Evolutionary conservation across 53 echinoderm and acorn worm genomes (phyloP), one percentile per base, ranked within the genome.

Genomic region (Zoroaster sp.): DNA sequence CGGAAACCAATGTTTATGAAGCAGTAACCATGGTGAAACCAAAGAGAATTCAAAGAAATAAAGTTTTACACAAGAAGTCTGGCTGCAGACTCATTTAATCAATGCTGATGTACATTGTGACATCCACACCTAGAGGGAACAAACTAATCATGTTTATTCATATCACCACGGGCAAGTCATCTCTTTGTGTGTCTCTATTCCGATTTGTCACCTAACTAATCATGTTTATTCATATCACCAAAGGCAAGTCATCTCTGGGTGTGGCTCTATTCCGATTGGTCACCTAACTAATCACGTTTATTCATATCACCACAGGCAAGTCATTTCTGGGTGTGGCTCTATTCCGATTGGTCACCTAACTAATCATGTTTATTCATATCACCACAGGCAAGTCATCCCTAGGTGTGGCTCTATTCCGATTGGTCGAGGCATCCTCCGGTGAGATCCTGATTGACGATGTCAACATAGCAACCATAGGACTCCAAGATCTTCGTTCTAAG

Each of bases 221-320:
- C n/a, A n/a, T n/a, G n/a, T n/a, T n/a, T n/a, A n/a, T n/a, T n/a
- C n/a, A n/a, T n/a, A n/a, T n/a, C n/a, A n/a, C n/a, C n/a, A 17
- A 73, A 96, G 96, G 96, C 23, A 96, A 96, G 37, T 96, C 96
- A 5, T 94, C 96, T 1, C 87, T 96, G 7, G 96, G 96, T 83
- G 92, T 96, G 30, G 96, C 90, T 25, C 78, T 96, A 14, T 96
- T 96, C 92, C 46, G 96, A 79, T 66, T 96, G 86, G 96, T 96
- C 4, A n/a, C n/a, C n/a, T n/a, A n/a, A n/a, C n/a, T n/a, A n/a
- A n/a, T n/a, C n/a, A n/a, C n/a, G n/a, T n/a, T n/a, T 1, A 11
- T 47, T 1, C 47, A 13, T 17, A 17, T 59, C 9, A 28, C 63
- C 4, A 13, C 78, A 96, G 96, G 96, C 30, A 96, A 96, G 39